Base-by-base conservation (phyloP, 1,140 invertebrate genomes). In the Coptotermes formosanus region DNA sequence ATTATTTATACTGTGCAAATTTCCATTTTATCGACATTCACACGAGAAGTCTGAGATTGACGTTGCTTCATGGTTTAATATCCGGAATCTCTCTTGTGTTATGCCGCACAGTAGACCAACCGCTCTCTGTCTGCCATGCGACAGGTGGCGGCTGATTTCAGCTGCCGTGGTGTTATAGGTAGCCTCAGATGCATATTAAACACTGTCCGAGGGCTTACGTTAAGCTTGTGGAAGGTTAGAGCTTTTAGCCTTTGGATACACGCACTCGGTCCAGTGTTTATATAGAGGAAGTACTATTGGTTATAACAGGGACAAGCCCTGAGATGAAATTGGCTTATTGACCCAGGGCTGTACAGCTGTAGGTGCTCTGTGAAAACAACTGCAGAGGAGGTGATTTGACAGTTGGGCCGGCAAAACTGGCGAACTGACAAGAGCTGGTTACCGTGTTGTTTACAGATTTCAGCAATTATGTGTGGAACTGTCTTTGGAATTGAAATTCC, bases 111-210 rank as follows among this genome's bases (percentile, higher is more conserved):
- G 25, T 8, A n/a, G n/a, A 19, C 52, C 52, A 16, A 4, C 19
- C 52, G 14, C 52, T 21, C 52, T 16, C 52, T 55, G 9, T 30
- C 64, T 75, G 6, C 2, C 64, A 30, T 75, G 25, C 64, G 64
- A 75, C 64, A 75, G 64, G 64, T 75, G 64, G 64, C 14, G 64
- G 25, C n/a, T 75, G 64, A 75, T 75, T 75, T 30, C 64, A 75
- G 8, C 64, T n/a, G 64, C 14, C 16, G n/a, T 75, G 8, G 64
- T 30, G 64, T 75, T 75, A 30, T 11, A 75, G 9, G 64, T 25
- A 75, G 64, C 64, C n/a, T 16, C 64, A 75, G 64, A 30, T 30
- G 64, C 64, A 9, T 75, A 75, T 75, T 75, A 75, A 75, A 30
- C 25, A 75, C 64, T 14, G n/a, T 25, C 64, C 64, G 64, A 75